Evolutionary conservation across 1,140 invertebrate species (phyloP), one percentile per base, ranked within the genome.

Genomic region (Trichonephila inaurata): DNA sequence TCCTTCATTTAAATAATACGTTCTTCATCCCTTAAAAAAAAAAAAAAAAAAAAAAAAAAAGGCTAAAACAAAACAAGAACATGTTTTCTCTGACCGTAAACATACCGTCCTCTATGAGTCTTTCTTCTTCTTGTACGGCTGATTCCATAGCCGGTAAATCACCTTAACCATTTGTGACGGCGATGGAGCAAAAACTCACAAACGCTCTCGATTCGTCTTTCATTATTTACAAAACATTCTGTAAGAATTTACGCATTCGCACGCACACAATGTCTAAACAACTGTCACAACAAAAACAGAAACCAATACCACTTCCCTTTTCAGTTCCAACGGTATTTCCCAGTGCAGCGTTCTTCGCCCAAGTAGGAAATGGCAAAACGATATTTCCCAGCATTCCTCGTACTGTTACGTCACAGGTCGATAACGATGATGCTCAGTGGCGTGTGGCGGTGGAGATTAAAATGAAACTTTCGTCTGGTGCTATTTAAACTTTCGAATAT

Each of bases 131-230:
- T 19, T 89, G 87, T 19, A 69, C 24, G 19, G 60, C 28, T 10
- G 40, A 21, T 33, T 89, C 66, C 87, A 89, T 66, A 72, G 33
- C 16, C 87, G 16, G 64, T 21, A 28, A n/a, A 18, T 62, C 64
- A 33, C 33, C n/a, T 89, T 64, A 51, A 18, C 87, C 87, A 89
- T 66, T 66, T 89, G 87, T 89, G 51, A n/a, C 62, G 24, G 24
- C 2, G n/a, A 62, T 87, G 61, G 60, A 44, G 21, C 58, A 62
- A 10, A 64, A 33, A 62, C 18, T 58, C 85, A 83, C 82, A 12
- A 21, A 19, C n/a, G 19, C 8, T 58, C 82, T 60, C 28, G 8
- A 64, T 21, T 21, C n/a, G 24, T 16, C 16, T 3, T 6, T 19
- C 18, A 40, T 40, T 5, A 7, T 40, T 33, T 69, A 24, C 18